Conservation (phyloP, 2,797 vertebrate species). For the Argya squamiceps region DNA sequence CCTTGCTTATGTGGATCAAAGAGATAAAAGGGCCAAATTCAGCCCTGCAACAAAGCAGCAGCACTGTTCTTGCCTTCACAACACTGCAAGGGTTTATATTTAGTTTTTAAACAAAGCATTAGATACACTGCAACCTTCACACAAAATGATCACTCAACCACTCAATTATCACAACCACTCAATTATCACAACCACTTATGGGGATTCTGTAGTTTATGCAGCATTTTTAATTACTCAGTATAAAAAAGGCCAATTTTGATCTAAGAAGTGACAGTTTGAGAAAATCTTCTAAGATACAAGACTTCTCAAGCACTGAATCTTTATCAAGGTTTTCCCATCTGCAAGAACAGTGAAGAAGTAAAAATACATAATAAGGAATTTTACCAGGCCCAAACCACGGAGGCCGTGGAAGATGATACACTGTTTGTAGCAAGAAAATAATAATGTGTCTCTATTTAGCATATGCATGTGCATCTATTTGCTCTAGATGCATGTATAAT, state of each 20-base stretch:
- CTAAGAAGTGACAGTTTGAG: neutral
- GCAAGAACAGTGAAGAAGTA: neutral
- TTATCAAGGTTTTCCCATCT: neutral
- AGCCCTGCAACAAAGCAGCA: neutral
- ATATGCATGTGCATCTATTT: neutral
- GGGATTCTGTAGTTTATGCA: neutral
- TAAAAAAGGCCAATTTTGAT: neutral
- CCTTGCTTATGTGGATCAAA: neutral
- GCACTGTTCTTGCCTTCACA: neutral
- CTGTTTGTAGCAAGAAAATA: neutral
- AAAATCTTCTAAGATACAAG: slow-evolving; percentile 18
- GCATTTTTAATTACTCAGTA: slow-evolving; percentile 3
- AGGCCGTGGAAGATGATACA: neutral
- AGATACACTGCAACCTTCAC: neutral
- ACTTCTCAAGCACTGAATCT: neutral
- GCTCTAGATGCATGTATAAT: slow-evolving; percentile 65
- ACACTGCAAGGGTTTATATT: neutral
- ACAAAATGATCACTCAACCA: neutral
- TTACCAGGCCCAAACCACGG: neutral
- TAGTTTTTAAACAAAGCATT: neutral
- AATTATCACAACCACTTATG: neutral
- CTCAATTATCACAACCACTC: too few species aligned
- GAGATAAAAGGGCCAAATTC: neutral
- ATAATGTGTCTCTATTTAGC: neutral
- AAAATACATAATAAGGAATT: neutral